Percentiles rank a stretch among this genome's conserved stretches.
phyloP scores from a whole-genome alignment of 2,113 vertebrate genomes.

The Arizona elegans region DNA sequence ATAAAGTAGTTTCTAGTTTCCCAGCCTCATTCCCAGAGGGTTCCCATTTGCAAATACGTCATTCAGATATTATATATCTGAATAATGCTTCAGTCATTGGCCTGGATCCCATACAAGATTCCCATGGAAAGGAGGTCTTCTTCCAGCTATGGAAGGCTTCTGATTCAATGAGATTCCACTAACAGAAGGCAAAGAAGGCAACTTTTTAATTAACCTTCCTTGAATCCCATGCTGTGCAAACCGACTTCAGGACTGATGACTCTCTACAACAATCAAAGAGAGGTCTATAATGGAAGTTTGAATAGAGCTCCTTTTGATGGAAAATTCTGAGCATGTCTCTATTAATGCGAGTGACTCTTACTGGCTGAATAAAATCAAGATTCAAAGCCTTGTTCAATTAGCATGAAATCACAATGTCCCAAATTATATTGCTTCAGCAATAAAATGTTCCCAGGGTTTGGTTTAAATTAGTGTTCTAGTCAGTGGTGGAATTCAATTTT shows the following conservation, averaged over 20 bases:
- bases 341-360: background rate
- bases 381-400: background rate
- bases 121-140: background rate
- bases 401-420: background rate
- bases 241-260: background rate
- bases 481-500: too few species aligned
- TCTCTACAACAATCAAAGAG: background rate
- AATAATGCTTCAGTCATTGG: background rate
- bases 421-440: background rate
- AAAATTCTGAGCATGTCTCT: background rate
- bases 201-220: background rate
- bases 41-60: background rate
- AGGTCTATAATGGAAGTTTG: background rate
- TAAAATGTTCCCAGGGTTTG: background rate
- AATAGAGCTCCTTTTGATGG: background rate
- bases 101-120: background rate
- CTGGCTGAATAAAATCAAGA: background rate
- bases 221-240: background rate
- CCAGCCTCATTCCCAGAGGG: background rate
- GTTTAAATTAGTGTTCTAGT: background rate
- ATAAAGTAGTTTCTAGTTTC: background rate
- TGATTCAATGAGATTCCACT: background rate
- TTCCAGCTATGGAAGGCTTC: background rate
- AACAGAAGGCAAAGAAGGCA: background rate
- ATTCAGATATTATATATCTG: background rate